Percentiles rank a stretch among this genome's conserved stretches.
These are phyloP conservation scores for human DNA, from an alignment of 2,113 vertebrate species.

Conservation along the genomic window GRCh38 chr13:64819001-64819500, in stretches of 20 bases:
- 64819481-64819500: neutral
- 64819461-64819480: neutral
- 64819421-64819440: neutral
- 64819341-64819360: neutral
- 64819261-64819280: neutral
- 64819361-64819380: neutral
- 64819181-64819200: neutral
- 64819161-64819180: neutral
- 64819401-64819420: neutral
- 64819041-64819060: neutral
- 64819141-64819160: neutral
- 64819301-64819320: neutral
- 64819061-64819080: neutral
- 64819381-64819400: neutral
- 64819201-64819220: neutral
- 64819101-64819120: neutral
- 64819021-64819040: neutral
- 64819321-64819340: neutral
- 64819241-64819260: neutral
- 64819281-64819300: neutral
- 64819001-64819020: neutral
- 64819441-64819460: neutral
- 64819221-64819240: neutral
- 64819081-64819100: neutral
- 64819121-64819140: neutral